Conservation (phyloP, 1,140 invertebrate genomes). For the Brachionus sp. region DNA sequence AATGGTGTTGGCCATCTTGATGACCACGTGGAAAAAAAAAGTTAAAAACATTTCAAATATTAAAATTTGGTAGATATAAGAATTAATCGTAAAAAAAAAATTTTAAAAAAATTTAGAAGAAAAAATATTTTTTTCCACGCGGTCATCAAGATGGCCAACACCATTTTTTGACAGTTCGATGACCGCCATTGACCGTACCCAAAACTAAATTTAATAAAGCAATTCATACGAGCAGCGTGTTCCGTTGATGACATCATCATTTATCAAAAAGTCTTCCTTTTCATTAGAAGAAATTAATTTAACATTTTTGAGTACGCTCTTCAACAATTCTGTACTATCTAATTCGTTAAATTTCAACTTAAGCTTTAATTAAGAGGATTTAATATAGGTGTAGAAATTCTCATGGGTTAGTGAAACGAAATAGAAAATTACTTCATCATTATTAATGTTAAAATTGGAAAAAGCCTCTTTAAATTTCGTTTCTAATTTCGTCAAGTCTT, state of each 20-base stretch:
- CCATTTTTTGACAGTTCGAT: too few relatives aligned
- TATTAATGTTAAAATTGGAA: conserved; percentile 27
- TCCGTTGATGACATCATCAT: neutral
- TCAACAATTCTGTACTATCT: neutral
- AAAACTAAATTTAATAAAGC: neutral
- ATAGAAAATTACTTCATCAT: conserved; percentile 14
- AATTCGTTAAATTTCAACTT: conserved; percentile 14
- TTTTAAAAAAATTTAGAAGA: too few relatives aligned
- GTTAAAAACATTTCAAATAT: too few relatives aligned
- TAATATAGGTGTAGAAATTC: neutral
- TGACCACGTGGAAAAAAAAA: too few relatives aligned
- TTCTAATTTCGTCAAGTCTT: neutral
- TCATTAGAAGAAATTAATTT: neutral
- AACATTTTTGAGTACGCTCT: neutral
- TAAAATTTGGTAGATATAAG: too few relatives aligned
- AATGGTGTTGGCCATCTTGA: too few relatives aligned
- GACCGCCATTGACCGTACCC: too few relatives aligned
- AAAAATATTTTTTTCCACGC: too few relatives aligned
- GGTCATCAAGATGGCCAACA: too few relatives aligned
- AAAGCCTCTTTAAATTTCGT: conserved; percentile 24
- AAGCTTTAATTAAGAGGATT: conserved; percentile 27
- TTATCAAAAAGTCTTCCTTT: neutral
- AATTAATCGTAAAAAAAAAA: too few relatives aligned
- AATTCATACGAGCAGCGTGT: neutral
- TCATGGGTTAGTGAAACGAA: neutral